Evolutionary conservation across 2,888 invertebrate genomes (phyloP), one percentile per base, ranked within the genome.

Genomic region (Odontocerum albicorne): DNA sequence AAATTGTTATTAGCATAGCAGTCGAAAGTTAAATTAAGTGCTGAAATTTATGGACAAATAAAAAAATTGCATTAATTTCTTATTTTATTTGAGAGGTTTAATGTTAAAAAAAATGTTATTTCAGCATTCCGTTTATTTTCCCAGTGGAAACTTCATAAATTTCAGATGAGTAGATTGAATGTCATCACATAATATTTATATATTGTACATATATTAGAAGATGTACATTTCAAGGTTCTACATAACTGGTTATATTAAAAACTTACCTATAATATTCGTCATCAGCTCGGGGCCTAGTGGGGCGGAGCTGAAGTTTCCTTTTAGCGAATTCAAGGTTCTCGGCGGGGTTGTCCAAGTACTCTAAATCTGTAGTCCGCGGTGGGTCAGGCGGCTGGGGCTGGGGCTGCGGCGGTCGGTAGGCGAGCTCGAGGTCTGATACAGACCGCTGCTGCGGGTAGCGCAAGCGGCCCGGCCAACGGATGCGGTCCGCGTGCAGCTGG

Each of bases 401-500:
- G 74, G 71, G 67, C 74, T 69, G 68, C 72, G 75, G 62, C 70
- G 68, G 40, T 46, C 71, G 67, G 43, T 72, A 68, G 64, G 69
- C 72, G 36, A 61, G 27, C 64, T 77, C 77, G 64, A 75, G 73
- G 62, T 72, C 77, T 31, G 77, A 75, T 45, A 76, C 73, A 50
- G 77, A 75, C 64, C 77, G 68, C 45, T 59, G 57, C 40, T 59
- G 62, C 74, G 76, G 77, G 74, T 75, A 74, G 73, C 75, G 71
- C 73, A 75, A 75, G 74, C 75, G 75, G 65, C 75, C 75, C 70
- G 76, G 76, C 69, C 76, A 75, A 70, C 78, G 74, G 71, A 77
- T 78, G 68, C 77, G 77, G 76, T 78, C 77, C 70, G 77, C 77
- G 78, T 77, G 77, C 75, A 77, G 76, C 75, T 77, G 77, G 68